Evolutionary conservation across 1,140 invertebrate genomes (phyloP).

Genomic region (Hestina assimilis): DNA sequence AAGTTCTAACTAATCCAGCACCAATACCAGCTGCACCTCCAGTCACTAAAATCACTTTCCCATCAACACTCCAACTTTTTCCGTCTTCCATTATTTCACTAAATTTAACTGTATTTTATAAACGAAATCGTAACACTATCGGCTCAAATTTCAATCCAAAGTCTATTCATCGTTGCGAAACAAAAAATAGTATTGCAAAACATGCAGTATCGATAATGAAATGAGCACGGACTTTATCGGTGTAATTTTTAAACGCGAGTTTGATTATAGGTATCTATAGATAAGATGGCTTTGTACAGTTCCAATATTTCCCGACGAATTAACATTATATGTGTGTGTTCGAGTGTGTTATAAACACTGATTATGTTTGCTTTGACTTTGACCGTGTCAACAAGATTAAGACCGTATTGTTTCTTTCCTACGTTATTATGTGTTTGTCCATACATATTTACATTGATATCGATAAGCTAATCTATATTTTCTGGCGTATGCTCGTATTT

Average conservation of each 20-base stretch:
- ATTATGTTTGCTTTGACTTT: constrained; percentile 27
- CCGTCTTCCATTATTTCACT: not conserved
- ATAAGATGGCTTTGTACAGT: constrained; percentile 20
- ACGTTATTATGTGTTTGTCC: not conserved
- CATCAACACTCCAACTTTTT: constrained; percentile 36
- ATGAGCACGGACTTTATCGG: constrained; percentile 2
- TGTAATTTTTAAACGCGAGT: not conserved
- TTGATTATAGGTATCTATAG: constrained; percentile 11
- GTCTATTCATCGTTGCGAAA: not conserved
- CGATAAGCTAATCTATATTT: no score
- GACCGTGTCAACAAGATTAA: constrained; percentile 20
- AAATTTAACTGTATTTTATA: no score
- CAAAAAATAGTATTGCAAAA: not conserved
- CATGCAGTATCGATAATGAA: not conserved
- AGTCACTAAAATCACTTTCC: constrained; percentile 63
- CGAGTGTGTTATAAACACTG: constrained; percentile 4
- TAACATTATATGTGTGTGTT: not conserved
- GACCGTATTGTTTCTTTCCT: not conserved
- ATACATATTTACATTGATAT: no score
- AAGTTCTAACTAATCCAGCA: constrained; percentile 45
- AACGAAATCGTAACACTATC: no score
- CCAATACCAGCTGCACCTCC: constrained; percentile 62
- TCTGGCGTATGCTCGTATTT: no score
- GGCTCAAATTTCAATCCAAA: no score
- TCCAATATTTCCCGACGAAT: constrained; percentile 12